These are phyloP conservation scores for Erpornis zantholeuca DNA, from an alignment of 2,113 vertebrate species.

Conservation along the genomic window DNA sequence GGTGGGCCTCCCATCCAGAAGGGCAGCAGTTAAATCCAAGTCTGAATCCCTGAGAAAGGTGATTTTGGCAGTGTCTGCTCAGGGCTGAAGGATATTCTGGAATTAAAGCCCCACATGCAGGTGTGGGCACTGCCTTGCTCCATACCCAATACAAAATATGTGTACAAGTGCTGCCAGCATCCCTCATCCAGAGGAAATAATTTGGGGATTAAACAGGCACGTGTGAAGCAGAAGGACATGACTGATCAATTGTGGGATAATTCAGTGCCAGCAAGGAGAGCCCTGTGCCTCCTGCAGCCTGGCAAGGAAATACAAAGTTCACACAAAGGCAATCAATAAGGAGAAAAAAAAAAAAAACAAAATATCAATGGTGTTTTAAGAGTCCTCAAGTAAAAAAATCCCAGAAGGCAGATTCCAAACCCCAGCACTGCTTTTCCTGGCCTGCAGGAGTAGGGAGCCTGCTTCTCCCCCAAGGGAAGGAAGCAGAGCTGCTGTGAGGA, in stretches of 20 bases:
- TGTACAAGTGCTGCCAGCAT: not conserved
- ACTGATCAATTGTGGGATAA: not conserved
- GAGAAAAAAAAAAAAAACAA: too few species aligned
- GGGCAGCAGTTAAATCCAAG: not conserved
- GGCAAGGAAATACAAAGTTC: not conserved
- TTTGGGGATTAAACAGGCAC: not conserved
- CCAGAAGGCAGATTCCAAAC: not conserved
- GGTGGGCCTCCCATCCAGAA: not conserved
- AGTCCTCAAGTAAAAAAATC: not conserved
- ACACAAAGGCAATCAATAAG: not conserved
- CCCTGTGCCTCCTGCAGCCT: not conserved
- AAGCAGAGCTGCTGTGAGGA: not conserved
- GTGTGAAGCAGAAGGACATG: fast-evolving
- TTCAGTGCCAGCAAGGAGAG: not conserved
- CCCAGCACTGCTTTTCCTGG: not conserved
- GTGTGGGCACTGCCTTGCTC: not conserved
- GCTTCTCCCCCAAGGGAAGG: not conserved
- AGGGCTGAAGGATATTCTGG: not conserved
- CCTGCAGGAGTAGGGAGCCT: not conserved
- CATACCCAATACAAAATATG: fast-evolving
- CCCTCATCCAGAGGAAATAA: not conserved
- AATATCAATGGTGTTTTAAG: not conserved
- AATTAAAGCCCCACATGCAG: not conserved
- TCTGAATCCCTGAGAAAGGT: not conserved
- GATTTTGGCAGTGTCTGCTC: not conserved